Evolutionary conservation across 2,113 vertebrate genomes (phyloP).

Genomic region (Chamaetylas fuelleborni): DNA sequence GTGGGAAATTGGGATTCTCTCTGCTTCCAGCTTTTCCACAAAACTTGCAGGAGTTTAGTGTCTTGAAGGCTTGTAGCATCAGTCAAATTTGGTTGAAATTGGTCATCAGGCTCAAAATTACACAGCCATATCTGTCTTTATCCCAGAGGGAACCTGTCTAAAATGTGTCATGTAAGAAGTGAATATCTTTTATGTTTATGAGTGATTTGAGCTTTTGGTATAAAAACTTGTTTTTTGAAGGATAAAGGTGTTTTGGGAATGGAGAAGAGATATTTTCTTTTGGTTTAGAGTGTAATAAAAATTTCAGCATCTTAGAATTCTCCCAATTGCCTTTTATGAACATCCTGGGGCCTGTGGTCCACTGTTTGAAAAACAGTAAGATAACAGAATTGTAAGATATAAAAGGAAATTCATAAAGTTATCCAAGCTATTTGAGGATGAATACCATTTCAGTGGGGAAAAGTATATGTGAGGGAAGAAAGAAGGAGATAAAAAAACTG

Average conservation of each 20-base stretch:
- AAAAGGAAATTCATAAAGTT: background rate
- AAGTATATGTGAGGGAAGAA: background rate
- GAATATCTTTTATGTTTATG: background rate
- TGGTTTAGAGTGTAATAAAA: conserved; percentile 28
- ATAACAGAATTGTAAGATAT: background rate
- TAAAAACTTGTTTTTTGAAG: conserved; percentile 4
- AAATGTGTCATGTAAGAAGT: background rate
- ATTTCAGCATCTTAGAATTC: conserved; percentile 7
- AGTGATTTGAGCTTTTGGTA: background rate
- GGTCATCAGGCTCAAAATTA: background rate
- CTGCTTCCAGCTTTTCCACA: background rate
- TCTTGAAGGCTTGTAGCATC: background rate
- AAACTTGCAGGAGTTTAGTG: background rate
- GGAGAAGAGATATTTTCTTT: background rate
- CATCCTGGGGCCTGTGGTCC: conserved; percentile 8
- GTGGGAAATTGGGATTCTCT: background rate
- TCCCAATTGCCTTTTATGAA: conserved; percentile 17
- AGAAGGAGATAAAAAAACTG: background rate
- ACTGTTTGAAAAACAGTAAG: background rate
- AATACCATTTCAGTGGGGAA: background rate
- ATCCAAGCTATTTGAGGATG: background rate
- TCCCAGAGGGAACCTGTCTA: background rate
- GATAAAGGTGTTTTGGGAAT: background rate
- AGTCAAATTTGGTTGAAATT: background rate
- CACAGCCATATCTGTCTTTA: background rate